phyloP scores from a whole-genome alignment of 2,113 vertebrate genomes.

The Carassius carassius region DNA sequence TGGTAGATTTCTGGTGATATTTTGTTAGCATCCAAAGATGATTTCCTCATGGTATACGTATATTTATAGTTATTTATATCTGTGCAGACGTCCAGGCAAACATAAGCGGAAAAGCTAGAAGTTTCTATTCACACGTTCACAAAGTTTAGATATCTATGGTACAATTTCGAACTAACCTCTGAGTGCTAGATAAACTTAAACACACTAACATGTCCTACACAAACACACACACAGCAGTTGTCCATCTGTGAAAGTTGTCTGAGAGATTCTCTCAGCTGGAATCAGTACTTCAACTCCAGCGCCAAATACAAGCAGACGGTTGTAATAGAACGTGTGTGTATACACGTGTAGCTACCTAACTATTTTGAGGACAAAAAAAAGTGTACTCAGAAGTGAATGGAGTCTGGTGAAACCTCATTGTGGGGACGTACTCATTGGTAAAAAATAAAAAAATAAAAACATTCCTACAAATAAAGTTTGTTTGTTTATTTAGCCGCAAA shows the following conservation, averaged over 20 bases:
- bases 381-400: not conserved
- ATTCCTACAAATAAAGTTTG: not conserved
- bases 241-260: constrained; percentile 26
- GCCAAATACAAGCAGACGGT: constrained; percentile 9
- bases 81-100: not conserved
- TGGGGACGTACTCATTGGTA: not conserved
- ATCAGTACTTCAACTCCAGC: constrained; percentile 7
- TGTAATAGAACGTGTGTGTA: not conserved
- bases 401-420: not conserved
- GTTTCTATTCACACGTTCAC: not conserved
- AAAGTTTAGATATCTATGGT: constrained; percentile 5
- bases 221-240: constrained; percentile 31
- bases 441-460: not conserved
- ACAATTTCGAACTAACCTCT: not conserved
- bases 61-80: not conserved
- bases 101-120: not conserved
- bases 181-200: not conserved
- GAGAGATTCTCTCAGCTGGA: constrained; percentile 15
- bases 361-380: not conserved
- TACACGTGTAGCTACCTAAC: not conserved
- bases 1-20: not conserved
- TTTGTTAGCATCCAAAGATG: not conserved
- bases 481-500: not conserved
- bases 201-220: constrained; percentile 1
- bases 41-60: not conserved